Conservation (phyloP, 2,113 vertebrate species). For the Eonycteris spelaea region DNA sequence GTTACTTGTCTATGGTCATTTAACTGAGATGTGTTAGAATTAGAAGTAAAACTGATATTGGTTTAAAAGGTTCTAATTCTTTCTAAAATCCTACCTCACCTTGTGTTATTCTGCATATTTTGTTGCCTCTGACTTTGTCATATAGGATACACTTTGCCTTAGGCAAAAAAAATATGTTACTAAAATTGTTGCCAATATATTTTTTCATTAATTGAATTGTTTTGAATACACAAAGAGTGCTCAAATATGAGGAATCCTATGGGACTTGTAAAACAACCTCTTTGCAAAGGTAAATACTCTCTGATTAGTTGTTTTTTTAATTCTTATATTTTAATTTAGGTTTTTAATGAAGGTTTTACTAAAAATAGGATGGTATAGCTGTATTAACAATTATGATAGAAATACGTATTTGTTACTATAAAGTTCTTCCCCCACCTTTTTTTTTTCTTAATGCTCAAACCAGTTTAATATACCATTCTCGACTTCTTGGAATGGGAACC, state of each 20-base stretch:
- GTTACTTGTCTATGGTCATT: background rate
- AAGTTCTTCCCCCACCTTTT: background rate
- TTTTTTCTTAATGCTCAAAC: background rate
- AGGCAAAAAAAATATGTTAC: slow-evolving; percentile 16
- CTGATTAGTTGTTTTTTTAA: background rate
- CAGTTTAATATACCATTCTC: background rate
- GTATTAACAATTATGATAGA: background rate
- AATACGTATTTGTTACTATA: background rate
- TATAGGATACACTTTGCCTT: background rate
- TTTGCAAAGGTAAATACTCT: slow-evolving; percentile 43
- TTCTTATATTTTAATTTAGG: slow-evolving; percentile 37
- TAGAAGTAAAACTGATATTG: background rate
- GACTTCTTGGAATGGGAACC: background rate
- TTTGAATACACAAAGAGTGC: slow-evolving; percentile 8
- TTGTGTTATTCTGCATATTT: background rate
- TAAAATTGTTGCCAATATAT: slow-evolving; percentile 23
- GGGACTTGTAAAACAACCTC: slow-evolving; percentile 25
- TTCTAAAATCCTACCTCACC: background rate
- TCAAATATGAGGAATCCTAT: background rate
- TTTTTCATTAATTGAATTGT: slow-evolving; percentile 47
- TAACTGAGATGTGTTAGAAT: background rate
- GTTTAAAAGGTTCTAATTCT: background rate
- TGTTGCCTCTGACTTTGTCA: background rate
- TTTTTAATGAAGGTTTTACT: slow-evolving; percentile 27
- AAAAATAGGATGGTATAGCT: background rate